phyloP scores from a whole-genome alignment of 2,888 invertebrate species.

The Smittia aterrima region DNA sequence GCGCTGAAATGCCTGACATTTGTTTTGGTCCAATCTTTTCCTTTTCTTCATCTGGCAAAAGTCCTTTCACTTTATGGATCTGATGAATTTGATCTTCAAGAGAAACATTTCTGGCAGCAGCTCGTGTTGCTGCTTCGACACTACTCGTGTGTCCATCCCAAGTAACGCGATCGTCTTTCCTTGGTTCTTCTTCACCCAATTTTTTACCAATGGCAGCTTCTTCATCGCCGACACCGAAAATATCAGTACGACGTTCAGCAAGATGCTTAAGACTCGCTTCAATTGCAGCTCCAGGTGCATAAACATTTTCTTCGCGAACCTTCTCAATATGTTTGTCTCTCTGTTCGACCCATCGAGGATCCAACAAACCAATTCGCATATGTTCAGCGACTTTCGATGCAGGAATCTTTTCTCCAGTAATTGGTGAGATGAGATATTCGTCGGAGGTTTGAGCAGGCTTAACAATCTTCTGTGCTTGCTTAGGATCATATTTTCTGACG shows the following conservation, averaged over 20 bases:
- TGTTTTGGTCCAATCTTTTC: constrained; percentile 95
- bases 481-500: constrained; percentile 97
- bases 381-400: constrained; percentile 97
- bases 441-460: constrained; percentile 68
- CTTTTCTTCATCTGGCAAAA: constrained; percentile 92
- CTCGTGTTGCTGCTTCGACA: constrained; percentile 91
- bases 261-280: constrained; percentile 92
- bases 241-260: constrained; percentile 98
- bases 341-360: constrained; percentile 97
- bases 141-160: constrained; percentile 99
- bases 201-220: constrained; percentile 99
- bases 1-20: constrained; percentile 55
- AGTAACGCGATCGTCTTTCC: constrained; percentile 86
- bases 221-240: constrained; percentile 98
- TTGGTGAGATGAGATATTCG: constrained; percentile 94
- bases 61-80: constrained; percentile 93
- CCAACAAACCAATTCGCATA: constrained; percentile 92
- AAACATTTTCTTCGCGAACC: constrained; percentile 76
- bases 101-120: constrained; percentile 92
- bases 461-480: constrained; percentile 63
- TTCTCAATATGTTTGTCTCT: constrained; percentile 91
- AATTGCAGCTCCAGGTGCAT: constrained; percentile 74
- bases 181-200: constrained; percentile 84
- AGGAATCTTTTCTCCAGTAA: constrained; percentile 96
- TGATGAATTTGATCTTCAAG: constrained; percentile 96